Percentiles rank a stretch among this genome's conserved stretches.
Conservation (phyloP, 35 echinoderm and acorn worm species). For the Anneissia japonica region DNA sequence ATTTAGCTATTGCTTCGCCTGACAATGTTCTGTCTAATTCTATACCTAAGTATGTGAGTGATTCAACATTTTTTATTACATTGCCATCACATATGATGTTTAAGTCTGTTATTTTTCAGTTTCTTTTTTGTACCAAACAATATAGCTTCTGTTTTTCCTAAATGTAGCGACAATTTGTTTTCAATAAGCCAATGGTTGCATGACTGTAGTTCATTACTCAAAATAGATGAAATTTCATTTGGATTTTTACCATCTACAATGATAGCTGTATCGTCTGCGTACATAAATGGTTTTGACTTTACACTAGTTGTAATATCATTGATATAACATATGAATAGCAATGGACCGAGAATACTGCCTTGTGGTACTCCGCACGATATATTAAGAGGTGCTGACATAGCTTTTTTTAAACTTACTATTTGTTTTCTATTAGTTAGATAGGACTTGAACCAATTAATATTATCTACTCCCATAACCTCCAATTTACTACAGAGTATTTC, state of each 20-base stretch:
- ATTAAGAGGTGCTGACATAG: not conserved
- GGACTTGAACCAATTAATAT: not conserved
- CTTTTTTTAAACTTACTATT: not conserved
- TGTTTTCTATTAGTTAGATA: not conserved
- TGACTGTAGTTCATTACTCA: constrained; percentile 5
- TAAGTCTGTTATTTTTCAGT: not conserved
- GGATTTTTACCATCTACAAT: constrained; percentile 2
- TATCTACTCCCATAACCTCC: not conserved
- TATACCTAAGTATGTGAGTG: too few relatives aligned
- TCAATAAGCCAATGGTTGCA: constrained; percentile 22
- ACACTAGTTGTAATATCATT: constrained; percentile 9
- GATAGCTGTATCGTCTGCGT: constrained; percentile 10
- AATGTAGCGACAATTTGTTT: constrained; percentile 28
- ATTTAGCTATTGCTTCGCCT: too few relatives aligned
- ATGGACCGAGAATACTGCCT: not conserved
- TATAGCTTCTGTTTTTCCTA: constrained; percentile 13
- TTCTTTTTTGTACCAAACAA: not conserved
- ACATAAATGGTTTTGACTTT: not conserved
- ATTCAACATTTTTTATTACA: too few relatives aligned
- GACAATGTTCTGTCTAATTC: too few relatives aligned
- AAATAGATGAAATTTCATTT: not conserved
- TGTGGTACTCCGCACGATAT: constrained; percentile 4
- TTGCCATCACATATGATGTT: too few relatives aligned
- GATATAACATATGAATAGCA: not conserved
- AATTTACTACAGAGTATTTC: constrained; percentile 7